These are phyloP conservation scores for Amaurobius ferox DNA, from an alignment of 2,888 invertebrate species.

Conservation along the genomic window DNA sequence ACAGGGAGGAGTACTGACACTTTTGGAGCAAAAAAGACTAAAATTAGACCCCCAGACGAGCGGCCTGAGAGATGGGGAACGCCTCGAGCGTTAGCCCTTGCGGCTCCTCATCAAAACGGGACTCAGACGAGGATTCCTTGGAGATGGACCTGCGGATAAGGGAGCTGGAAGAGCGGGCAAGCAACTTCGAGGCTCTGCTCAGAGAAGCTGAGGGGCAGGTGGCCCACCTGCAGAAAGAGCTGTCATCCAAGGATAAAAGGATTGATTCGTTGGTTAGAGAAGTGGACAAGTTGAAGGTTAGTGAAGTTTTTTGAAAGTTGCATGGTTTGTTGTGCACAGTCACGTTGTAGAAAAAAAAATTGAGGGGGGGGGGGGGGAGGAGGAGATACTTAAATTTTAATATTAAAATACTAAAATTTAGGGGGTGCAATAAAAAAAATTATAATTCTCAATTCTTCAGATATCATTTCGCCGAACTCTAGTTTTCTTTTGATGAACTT, in stretches of 20 bases:
- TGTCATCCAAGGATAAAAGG: constrained; percentile 35
- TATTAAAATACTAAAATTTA: no score
- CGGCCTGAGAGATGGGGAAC: constrained; percentile 26
- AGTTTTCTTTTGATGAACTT: no score
- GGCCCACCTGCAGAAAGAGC: constrained; percentile 40
- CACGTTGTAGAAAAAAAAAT: no score
- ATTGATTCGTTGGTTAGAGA: constrained; percentile 79
- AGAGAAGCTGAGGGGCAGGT: constrained; percentile 50
- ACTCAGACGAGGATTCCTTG: constrained; percentile 47
- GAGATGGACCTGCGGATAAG: constrained; percentile 59
- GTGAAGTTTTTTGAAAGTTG: no score
- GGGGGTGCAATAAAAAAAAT: no score
- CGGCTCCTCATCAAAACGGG: constrained; percentile 11
- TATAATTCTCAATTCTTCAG: no score
- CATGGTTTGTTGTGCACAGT: no score
- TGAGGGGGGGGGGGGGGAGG: no score
- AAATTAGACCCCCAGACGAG: constrained; percentile 12
- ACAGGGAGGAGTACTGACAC: background rate
- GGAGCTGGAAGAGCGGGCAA: constrained; percentile 43
- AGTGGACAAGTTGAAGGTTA: constrained; percentile 84
- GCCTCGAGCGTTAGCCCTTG: constrained; percentile 42
- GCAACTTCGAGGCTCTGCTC: constrained; percentile 36
- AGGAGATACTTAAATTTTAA: no score
- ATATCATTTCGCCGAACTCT: no score
- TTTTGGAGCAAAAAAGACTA: background rate